phyloP scores from a whole-genome alignment of 1,140 invertebrate genomes.

The Drosophila burlai region DNA sequence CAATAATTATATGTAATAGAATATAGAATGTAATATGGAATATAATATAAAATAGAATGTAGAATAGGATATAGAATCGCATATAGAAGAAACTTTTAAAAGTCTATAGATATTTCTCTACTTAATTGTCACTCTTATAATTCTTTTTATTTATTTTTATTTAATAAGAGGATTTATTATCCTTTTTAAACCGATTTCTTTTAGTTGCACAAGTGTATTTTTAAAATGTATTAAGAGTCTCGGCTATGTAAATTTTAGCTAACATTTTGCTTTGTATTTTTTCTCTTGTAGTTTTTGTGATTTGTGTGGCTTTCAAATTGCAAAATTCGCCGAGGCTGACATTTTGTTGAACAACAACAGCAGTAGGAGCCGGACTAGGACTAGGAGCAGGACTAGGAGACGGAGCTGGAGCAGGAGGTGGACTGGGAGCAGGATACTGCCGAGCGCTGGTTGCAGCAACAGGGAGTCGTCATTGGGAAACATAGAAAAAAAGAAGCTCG shows the following conservation, averaged over 20 bases:
- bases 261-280: slow-evolving; percentile 20
- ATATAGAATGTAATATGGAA: not conserved
- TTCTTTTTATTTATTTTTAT: no score
- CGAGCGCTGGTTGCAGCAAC: slow-evolving; percentile 1
- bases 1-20: not conserved
- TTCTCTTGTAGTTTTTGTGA: slow-evolving; percentile 57
- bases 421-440: not conserved
- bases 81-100: no score
- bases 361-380: not conserved
- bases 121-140: no score
- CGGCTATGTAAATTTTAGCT: slow-evolving; percentile 3
- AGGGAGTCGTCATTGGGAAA: slow-evolving; percentile 22
- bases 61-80: no score
- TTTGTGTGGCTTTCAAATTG: slow-evolving; percentile 82
- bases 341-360: slow-evolving; percentile 68
- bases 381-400: not conserved
- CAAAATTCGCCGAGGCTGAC: slow-evolving; percentile 79
- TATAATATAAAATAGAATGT: not conserved
- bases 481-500: slow-evolving; percentile 24
- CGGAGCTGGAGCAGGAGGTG: not conserved
- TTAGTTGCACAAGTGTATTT: not conserved
- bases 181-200: not conserved
- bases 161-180: not conserved
- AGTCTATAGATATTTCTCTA: no score
- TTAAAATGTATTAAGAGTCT: slow-evolving; percentile 1